Base-by-base conservation (phyloP, 2,113 vertebrate species). In the Epinephelus moara region DNA sequence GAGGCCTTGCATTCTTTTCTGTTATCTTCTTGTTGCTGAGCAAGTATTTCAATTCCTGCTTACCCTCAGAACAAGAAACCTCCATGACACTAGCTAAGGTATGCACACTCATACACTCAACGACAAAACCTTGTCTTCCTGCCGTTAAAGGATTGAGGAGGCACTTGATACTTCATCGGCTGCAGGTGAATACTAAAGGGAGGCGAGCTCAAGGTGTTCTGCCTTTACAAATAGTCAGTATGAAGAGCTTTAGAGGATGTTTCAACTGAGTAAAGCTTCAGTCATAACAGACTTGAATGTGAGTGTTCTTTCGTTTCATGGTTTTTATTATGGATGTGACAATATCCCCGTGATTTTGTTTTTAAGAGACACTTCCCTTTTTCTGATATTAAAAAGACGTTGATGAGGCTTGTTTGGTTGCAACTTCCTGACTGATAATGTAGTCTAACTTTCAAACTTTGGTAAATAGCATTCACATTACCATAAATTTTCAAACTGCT, bases 1-100 rank as follows among this genome's bases (percentile, higher is more conserved):
- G 37, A 66, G 70, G 45, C 78, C 75, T 57, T 73, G 37, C 1
- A 15, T 70, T 78, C 17, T 55, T 27, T 12, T 40, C 17, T 23
- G 25, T 78, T 74, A 85, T 71, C 53, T 69, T 25, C 55, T 63
- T 60, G 81, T 52, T 86, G 62, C 73, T 69, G 68, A 70, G 67
- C 47, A 80, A 68, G 76, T 72, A 30, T 81, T 74, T 64, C 13
- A 33, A 74, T 77, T 37, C 74, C 59, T 70, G 40, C 74, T 72
- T 30, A 47, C 56, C 63, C 69, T 70, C n/a, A 40, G 45, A 69
- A 64, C 55, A 86, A 56, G 50, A 81, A 27, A 69, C n/a, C 75
- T 59, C 75, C 45, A 42, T 66, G 52, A 74, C 78, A 50, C 52
- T 42, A 25, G 15, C 50, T 45, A 11, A 53, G 10, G 52, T 67